Percentiles rank a stretch among this genome's conserved stretches.
Conservation (phyloP, 1,140 invertebrate genomes). For the Dreissena polymorpha region DNA sequence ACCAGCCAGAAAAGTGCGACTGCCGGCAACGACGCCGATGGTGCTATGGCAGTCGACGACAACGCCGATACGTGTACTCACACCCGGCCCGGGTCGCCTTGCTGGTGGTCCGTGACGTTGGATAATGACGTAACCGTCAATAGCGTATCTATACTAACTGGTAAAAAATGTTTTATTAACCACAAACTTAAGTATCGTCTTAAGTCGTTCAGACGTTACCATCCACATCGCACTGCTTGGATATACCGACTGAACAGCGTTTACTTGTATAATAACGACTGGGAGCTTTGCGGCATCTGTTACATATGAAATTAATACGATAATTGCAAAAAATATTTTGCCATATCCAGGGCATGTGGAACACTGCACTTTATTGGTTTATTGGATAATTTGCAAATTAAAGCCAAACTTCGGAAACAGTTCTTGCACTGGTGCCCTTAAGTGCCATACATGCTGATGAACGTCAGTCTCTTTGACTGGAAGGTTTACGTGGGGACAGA, state of each 20-base stretch:
- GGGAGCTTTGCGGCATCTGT: not conserved
- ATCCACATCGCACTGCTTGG: not conserved
- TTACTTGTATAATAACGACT: not conserved
- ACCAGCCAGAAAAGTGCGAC: constrained; percentile 30
- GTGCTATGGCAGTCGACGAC: constrained; percentile 44
- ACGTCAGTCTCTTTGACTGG: constrained; percentile 11
- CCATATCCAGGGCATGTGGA: not conserved
- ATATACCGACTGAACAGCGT: not conserved
- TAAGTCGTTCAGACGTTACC: not conserved
- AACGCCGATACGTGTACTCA: constrained; percentile 23
- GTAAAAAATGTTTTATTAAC: constrained; percentile 11
- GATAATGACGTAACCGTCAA: constrained; percentile 11
- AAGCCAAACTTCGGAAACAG: not conserved
- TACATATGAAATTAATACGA: not conserved
- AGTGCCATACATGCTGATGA: not conserved
- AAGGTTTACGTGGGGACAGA: constrained; percentile 33
- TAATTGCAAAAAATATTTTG: not conserved
- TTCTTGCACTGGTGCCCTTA: not conserved
- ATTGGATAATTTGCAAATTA: not conserved
- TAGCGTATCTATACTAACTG: constrained; percentile 1
- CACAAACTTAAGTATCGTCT: not conserved
- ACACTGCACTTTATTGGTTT: not conserved
- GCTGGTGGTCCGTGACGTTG: constrained; percentile 47
- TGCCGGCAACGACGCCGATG: constrained; percentile 1
- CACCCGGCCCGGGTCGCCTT: constrained; percentile 10